Evolutionary conservation across 1,140 invertebrate species (phyloP).

Genomic region (Nasonia longicornis): DNA sequence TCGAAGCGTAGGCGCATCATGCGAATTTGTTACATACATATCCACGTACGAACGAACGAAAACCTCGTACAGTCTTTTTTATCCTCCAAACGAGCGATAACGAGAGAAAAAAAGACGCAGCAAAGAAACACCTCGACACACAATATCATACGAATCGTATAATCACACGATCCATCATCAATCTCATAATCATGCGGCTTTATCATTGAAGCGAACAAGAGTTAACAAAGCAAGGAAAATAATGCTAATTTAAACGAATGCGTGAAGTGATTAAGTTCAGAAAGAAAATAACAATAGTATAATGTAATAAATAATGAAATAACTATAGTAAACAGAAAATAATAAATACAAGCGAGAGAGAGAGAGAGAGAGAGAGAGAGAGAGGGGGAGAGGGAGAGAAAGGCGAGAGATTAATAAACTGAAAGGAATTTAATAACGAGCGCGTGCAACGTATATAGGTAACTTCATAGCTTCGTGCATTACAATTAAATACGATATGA

Average conservation of each 20-base stretch:
- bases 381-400: neutral
- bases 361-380: neutral
- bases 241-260: constrained; percentile 12
- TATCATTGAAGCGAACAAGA: constrained; percentile 19
- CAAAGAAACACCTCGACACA: neutral
- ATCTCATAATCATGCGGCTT: constrained; percentile 34
- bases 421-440: constrained; percentile 7
- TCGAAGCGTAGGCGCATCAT: constrained; percentile 12
- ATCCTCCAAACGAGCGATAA: neutral
- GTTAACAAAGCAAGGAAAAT: neutral
- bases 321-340: constrained; percentile 14
- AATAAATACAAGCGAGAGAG: neutral
- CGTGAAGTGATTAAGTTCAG: neutral
- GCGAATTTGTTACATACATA: constrained; percentile 38
- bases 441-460: neutral
- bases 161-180: constrained; percentile 21
- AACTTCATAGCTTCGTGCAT: neutral
- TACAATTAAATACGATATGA: neutral
- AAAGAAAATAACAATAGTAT: constrained; percentile 24
- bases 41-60: constrained; percentile 16
- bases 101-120: neutral
- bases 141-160: constrained; percentile 13
- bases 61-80: neutral
- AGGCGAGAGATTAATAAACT: constrained; percentile 31
- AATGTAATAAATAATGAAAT: constrained; percentile 26